Evolutionary conservation across 2,888 invertebrate species (phyloP).

Genomic region (Scrobipalpa atriplicella): DNA sequence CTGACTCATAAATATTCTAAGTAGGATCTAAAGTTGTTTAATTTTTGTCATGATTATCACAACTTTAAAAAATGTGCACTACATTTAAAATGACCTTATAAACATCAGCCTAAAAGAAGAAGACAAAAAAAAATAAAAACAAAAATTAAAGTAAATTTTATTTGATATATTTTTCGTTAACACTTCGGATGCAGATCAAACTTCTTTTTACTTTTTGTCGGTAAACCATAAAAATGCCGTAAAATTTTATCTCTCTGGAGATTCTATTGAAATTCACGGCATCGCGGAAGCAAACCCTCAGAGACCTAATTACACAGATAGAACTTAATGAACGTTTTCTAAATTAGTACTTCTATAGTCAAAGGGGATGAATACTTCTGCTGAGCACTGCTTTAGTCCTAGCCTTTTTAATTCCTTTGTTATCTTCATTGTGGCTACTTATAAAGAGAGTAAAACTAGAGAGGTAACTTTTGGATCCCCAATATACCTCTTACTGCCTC

Average conservation of each 20-base stretch:
- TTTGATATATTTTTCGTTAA: neutral
- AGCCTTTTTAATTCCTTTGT: neutral
- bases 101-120: no score
- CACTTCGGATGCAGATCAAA: neutral
- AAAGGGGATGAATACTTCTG: neutral
- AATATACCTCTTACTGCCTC: no score
- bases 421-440: neutral
- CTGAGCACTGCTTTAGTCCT: neutral
- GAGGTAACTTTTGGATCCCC: no score
- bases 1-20: no score
- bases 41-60: no score
- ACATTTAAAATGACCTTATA: no score
- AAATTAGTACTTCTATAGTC: neutral
- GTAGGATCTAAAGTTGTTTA: no score
- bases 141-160: neutral
- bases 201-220: neutral
- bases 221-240: constrained; percentile 21
- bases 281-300: neutral
- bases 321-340: neutral
- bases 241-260: constrained; percentile 22
- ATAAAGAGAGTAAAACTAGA: no score
- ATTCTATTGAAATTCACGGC: constrained; percentile 19
- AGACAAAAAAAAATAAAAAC: no score
- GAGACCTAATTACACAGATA: constrained; percentile 24
- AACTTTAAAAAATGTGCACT: no score